Base-by-base conservation (phyloP, 2,888 invertebrate genomes). In the Globia sparganii region DNA sequence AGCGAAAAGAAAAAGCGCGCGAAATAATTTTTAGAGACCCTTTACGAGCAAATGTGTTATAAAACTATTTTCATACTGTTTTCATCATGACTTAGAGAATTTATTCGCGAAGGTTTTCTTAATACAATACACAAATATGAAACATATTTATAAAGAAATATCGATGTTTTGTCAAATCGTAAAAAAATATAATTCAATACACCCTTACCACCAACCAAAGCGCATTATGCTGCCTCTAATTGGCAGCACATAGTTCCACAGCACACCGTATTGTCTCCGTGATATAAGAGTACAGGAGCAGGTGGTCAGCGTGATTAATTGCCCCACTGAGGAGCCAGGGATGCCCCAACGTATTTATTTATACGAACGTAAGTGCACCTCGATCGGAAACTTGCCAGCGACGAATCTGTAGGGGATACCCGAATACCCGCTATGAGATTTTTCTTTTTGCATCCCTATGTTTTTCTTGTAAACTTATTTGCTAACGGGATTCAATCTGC, bases 231-330 rank as follows among this genome's bases (percentile, higher is more conserved):
- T 74, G 37, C 70, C 62, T 89, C 87, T 89, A 89, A 91, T 91
- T 89, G 80, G 88, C 86, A 86, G 69, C 62, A 56, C 71, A 69
- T 67, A 62, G 72, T n/a, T 11, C 85, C 86, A 84, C 85, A 49
- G 80, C 34, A 53, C 40, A 74, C 72, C 34, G 34, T 37, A 72
- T 90, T 90, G 90, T 90, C 86, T 88, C 86, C 87, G 88, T 89
- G 84, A 83, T 85, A 93, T 91, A 92, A 92, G 92, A 92, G 91
- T 91, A 91, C 90, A 91, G 91, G 91, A 93, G 91, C 95, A 95
- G 95, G 95, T 95, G 94, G 93, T 91, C 89, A 86, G 75, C 77
- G 90, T 95, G 95, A 95, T 95, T 95, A 94, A 95, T 95, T 92
- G 94, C 91, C 89, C 91, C 89, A 87, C 87, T 90, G 93, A 92